Evolutionary conservation across 2,797 vertebrate species (phyloP).

Genomic region (Oreochromis grahami): DNA sequence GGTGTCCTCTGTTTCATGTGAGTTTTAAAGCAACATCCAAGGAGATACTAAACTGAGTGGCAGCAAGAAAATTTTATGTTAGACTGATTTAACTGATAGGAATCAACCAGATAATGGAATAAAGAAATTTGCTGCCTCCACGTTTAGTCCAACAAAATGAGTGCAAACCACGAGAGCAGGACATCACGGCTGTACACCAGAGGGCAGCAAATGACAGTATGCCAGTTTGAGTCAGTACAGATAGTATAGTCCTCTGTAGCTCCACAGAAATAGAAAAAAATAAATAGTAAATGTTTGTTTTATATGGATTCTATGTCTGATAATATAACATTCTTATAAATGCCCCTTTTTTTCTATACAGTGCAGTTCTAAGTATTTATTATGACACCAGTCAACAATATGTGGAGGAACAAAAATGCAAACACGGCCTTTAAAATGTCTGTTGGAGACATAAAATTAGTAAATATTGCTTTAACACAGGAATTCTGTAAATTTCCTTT

Average conservation of each 20-base stretch:
- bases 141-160: background rate
- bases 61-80: background rate
- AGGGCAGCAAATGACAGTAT: constrained; percentile 47
- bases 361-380: background rate
- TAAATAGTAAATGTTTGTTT: background rate
- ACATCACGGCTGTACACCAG: constrained; percentile 11
- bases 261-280: background rate
- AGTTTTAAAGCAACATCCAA: background rate
- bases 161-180: background rate
- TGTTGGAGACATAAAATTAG: accelerated
- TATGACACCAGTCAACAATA: background rate
- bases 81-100: background rate
- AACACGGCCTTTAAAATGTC: background rate
- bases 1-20: background rate
- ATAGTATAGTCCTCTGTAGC: background rate
- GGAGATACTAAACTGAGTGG: background rate
- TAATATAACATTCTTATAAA: background rate
- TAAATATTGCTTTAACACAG: background rate
- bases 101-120: background rate
- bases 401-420: background rate
- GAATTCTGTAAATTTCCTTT: background rate
- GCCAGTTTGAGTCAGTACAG: background rate
- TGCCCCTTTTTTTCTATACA: accelerated
- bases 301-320: background rate
- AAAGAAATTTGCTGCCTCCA: background rate